A percentile compares a stretch with the other conserved stretches of the same genome.
Evolutionary conservation across 2,113 vertebrate genomes (phyloP).

Genomic region (Amphilophus citrinellus): DNA sequence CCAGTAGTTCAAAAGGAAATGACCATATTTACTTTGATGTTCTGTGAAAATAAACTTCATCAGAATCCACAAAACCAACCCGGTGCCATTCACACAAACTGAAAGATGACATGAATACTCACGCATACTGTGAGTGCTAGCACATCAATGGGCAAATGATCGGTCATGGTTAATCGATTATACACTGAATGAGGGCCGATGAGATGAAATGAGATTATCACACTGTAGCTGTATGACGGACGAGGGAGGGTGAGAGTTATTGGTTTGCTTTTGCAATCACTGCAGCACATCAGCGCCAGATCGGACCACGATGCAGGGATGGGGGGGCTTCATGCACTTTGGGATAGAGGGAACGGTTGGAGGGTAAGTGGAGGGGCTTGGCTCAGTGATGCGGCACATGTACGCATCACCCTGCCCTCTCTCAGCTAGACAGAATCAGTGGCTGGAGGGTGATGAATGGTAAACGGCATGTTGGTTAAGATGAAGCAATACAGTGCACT

Average conservation of each 20-base stretch:
- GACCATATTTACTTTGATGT: slow-evolving; percentile 39
- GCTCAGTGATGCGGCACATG: slow-evolving; percentile 38
- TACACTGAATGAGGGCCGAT: slow-evolving; percentile 53
- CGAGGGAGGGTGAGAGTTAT: slow-evolving; percentile 40
- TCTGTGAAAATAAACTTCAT: slow-evolving; percentile 9
- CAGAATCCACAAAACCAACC: slow-evolving; percentile 13
- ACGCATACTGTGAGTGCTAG: slow-evolving; percentile 23
- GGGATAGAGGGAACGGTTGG: slow-evolving; percentile 31
- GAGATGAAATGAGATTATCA: slow-evolving; percentile 60
- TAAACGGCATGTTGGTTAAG: slow-evolving; percentile 55
- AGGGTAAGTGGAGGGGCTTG: slow-evolving; percentile 52
- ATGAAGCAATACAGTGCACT: slow-evolving; percentile 42
- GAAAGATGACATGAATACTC: slow-evolving; percentile 17
- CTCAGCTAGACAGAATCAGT: slow-evolving; percentile 74
- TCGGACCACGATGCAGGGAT: slow-evolving; percentile 66
- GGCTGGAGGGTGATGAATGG: slow-evolving; percentile 74
- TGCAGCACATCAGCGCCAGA: slow-evolving; percentile 77
- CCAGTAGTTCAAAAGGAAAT: slow-evolving; percentile 57
- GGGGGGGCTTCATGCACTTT: slow-evolving; percentile 74
- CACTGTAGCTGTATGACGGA: slow-evolving; percentile 39
- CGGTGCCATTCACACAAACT: slow-evolving; percentile 17
- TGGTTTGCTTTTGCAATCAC: slow-evolving; percentile 79
- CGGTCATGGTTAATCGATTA: slow-evolving; percentile 64
- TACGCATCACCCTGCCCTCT: slow-evolving; percentile 52
- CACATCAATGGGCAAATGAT: slow-evolving; percentile 52